A percentile compares a stretch with the other conserved stretches of the same genome.
phyloP scores from a whole-genome alignment of 2,797 vertebrate species.

The Peromyscus melanophrys region DNA sequence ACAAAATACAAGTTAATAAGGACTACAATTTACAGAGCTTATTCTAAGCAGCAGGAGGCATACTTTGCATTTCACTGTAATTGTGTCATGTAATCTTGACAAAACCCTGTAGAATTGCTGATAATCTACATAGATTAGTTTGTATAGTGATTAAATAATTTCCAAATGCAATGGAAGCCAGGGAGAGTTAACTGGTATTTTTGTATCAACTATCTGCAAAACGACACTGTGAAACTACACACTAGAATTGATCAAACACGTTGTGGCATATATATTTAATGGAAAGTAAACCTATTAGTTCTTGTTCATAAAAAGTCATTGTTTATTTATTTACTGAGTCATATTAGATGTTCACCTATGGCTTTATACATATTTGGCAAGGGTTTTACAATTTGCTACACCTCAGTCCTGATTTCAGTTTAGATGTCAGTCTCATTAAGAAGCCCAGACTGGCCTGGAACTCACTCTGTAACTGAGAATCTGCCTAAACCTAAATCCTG shows the following conservation, averaged over 20 bases:
- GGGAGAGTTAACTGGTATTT: not conserved
- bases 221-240: not conserved
- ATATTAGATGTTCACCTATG: not conserved
- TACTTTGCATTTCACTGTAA: not conserved
- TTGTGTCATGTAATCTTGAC: not conserved
- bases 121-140: not conserved
- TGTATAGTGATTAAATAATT: not conserved
- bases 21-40: not conserved
- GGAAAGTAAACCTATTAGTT: not conserved
- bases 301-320: not conserved
- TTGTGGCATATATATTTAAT: not conserved
- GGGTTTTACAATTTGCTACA: not conserved
- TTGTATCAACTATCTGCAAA: not conserved
- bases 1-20: not conserved
- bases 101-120: not conserved
- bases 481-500: not conserved
- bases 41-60: not conserved
- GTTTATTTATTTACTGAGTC: not conserved
- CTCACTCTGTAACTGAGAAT: no score
- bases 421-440: not conserved
- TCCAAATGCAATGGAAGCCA: not conserved
- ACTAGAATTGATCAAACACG: not conserved
- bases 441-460: not conserved
- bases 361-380: not conserved
- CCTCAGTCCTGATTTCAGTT: not conserved